Base-by-base conservation (phyloP, 2,888 invertebrate genomes). In the Himalopsyche kuldschensis region DNA sequence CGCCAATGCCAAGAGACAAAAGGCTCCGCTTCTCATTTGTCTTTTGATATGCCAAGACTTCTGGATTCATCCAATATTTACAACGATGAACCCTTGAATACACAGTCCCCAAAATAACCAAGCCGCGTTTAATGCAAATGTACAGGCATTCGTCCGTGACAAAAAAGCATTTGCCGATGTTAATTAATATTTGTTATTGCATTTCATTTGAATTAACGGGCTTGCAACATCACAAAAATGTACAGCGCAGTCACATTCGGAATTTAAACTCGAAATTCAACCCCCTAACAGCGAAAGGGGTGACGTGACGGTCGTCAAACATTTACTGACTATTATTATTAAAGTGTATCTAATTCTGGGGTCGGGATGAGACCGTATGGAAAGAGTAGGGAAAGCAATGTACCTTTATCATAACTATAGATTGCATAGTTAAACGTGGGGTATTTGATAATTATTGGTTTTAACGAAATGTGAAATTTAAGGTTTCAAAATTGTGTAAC, bases 281-380 rank as follows among this genome's bases (percentile, higher is more conserved):
- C 20, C 79, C 69, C 69, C 17, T 55, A 82, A 81, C 77, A 82
- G 63, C 76, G 48, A 47, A 81, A 48, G 78, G 82, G 75, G 78
- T 35, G 30, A 17, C 63, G 31, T 69, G 35, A 81, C 80, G 47
- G 84, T 85, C 82, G 85, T 86, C 82, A 84, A 86, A 85, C 86
- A 86, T 86, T 86, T 85, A 86, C 84, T 75, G 80, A 85, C 86
- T 81, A 85, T 86, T 86, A 86, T 86, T 85, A 86, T 86, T 86
- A 86, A 85, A 86, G 82, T 69, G 82, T 17, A 46, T 55, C 77
- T 69, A 69, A 69, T 69, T 30, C 69, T 30, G 69, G 69, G 69
- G 69, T 69, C 30, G 69, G 0, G 24, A 0, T 24, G 30, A 69
- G 15, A 24, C 69, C 69, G 30, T 27, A 69, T 69, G 69, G 69